Evolutionary conservation across 1,140 invertebrate species (phyloP), one percentile per base, ranked within the genome.

Genomic region (Manduca sexta): DNA sequence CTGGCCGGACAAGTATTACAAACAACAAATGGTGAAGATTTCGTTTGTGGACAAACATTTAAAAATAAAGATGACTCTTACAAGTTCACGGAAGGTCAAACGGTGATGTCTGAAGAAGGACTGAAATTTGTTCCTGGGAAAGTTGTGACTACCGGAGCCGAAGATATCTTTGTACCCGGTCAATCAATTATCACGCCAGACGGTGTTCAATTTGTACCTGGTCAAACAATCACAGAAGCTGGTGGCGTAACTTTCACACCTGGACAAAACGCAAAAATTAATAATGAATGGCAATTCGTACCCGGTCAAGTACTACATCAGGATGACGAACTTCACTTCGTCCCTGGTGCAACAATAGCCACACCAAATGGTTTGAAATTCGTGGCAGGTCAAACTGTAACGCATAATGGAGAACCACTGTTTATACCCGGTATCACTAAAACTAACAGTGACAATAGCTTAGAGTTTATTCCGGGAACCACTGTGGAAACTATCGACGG

Each of bases 41-140:
- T 93, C 69, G 86, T 92, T 60, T 90, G 90, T 43, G 92, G 92
- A 12, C 88, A 92, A 57, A 91, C 90, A 14, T 75, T 92, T 40
- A 87, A 89, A 63, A 88, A 86, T 2, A 88, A 89, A 48, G 88
- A 91, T 46, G 88, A 89, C 1, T 83, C 75, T 1, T 79, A 87
- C 44, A 88, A 88, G 51, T 92, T 92, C 64, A 74, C 90, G n/a
- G 86, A 88, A 66, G 91, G 91, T 35, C 91, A 92, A 69, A 92
- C 90, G 1, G 87, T 92, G 0, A 48, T 90, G 4, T 91, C 91
- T 1, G 84, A 88, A 45, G 89, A 91, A 49, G 91, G 90, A 0
- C 85, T 89, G 4, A 91, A 90, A 67, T 93, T 93, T 64, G 87
- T 93, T 11, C 90, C 91, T 3, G 92, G 91, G 17, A 90, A 91